These are phyloP conservation scores for Rhipidura dahli DNA, from an alignment of 2,113 vertebrate genomes.

Conservation along the genomic window DNA sequence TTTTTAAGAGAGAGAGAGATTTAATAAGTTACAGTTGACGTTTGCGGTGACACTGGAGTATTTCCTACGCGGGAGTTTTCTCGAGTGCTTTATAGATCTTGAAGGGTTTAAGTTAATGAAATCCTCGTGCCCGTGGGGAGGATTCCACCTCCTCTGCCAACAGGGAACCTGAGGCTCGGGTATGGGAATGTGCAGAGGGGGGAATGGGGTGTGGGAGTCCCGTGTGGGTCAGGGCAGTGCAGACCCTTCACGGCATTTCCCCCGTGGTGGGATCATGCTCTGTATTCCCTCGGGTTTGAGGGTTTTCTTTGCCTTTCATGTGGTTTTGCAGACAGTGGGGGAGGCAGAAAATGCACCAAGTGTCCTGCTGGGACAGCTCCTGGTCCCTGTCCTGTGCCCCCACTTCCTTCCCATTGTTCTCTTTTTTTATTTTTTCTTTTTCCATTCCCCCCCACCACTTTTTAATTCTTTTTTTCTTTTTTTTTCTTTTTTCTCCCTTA, in stretches of 20 bases:
- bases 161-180: background rate
- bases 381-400: background rate
- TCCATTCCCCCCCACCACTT: fast-evolving
- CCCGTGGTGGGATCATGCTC: fast-evolving
- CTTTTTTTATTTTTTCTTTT: background rate
- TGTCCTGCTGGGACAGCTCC: background rate
- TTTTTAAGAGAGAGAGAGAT: slow-evolving; percentile 54
- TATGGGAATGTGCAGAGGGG: background rate
- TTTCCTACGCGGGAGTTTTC: background rate
- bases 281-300: fast-evolving
- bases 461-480: fast-evolving
- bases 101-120: background rate
- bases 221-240: fast-evolving
- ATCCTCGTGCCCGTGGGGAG: background rate
- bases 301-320: background rate
- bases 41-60: slow-evolving; percentile 34
- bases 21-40: slow-evolving; percentile 38
- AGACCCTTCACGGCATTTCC: background rate
- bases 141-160: background rate
- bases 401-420: background rate
- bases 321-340: background rate
- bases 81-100: slow-evolving; percentile 29
- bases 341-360: background rate
- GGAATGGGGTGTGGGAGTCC: background rate
- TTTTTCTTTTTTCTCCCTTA: no score